Percentiles rank a stretch among this genome's conserved stretches.
These are phyloP conservation scores for Phrynocephalus forsythii DNA, from an alignment of 2,797 vertebrate genomes.

Conservation along the genomic window DNA sequence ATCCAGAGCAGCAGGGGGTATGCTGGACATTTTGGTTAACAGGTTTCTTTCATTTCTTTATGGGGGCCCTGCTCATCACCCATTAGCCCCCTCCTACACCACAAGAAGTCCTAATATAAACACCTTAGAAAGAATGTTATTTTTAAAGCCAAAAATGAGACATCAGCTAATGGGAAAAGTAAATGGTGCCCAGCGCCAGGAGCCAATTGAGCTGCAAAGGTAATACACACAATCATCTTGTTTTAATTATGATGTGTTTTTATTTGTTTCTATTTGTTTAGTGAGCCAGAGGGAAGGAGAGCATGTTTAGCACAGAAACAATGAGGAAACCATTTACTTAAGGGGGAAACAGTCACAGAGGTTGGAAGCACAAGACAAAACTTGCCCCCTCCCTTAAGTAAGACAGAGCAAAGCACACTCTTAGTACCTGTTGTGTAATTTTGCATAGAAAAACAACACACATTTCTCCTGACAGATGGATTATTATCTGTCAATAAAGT, in stretches of 20 bases:
- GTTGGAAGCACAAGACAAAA: conserved; percentile 1
- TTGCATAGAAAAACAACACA: conserved; percentile 24
- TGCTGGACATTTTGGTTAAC: conserved; percentile 53
- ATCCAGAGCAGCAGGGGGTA: neutral
- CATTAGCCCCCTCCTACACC: conserved; percentile 33
- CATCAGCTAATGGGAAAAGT: conserved; percentile 38
- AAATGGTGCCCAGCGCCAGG: conserved; percentile 37
- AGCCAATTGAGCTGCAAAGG: conserved; percentile 45
- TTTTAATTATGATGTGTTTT: conserved; percentile 52
- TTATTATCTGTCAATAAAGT: conserved; percentile 27
- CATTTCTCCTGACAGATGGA: conserved; percentile 29
- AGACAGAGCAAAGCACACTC: neutral
- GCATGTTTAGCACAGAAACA: conserved; percentile 36
- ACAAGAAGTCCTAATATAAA: conserved; percentile 42
- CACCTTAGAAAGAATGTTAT: conserved; percentile 25
- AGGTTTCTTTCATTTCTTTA: conserved; percentile 55
- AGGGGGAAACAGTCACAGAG: conserved; percentile 30
- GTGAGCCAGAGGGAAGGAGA: conserved; percentile 25
- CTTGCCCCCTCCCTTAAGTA: no score
- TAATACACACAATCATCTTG: conserved; percentile 40
- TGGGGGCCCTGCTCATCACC: conserved; percentile 42
- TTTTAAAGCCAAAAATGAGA: conserved; percentile 30
- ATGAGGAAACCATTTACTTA: conserved; percentile 34
- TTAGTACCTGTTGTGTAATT: conserved; percentile 4
- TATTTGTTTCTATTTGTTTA: conserved; percentile 48